Evolutionary conservation across 2,888 invertebrate genomes (phyloP), one percentile per base, ranked within the genome.

Genomic region (Campoplex nolae): DNA sequence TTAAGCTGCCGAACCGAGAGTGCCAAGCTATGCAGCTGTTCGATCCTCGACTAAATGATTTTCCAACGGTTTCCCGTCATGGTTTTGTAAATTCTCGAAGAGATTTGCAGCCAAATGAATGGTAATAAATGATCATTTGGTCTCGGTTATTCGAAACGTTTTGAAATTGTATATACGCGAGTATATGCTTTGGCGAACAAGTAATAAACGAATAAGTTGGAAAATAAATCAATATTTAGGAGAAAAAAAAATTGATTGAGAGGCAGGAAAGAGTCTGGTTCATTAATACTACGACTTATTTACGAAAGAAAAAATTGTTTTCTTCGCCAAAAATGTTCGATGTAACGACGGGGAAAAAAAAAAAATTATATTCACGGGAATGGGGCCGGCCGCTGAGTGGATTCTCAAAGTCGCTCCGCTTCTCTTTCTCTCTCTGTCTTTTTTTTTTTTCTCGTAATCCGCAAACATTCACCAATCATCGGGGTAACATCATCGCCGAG

Each of bases 401-500:
- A 81, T n/a, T 28, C 45, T 35, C 32, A 38, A 58, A 48, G 35
- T 45, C 23, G 68, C 67, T 45, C 23, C 16, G 51, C 45, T 74
- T 58, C 54, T 67, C 48, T 51, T 74, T 58, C 54, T 67, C 48
- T 51, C 67, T 23, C 23, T 67, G 38, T 51, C 67, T 35, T 28
- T 18, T 65, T 65, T 28, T 32, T 62, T 62, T 51, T 35, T 78
- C 74, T 51, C 68, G 54, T 65, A 81, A 87, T 81, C 56, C 83
- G 58, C 80, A 87, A 87, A 84, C 86, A 87, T 81, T 82, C 84
- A 84, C 87, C 77, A 84, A 87, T 87, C 84, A 87, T 87, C 86
- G 84, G 13, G 35, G 67, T 23, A 81, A 77, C 84, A 84, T 86
- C 86, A 84, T 81, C 86, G 75, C 18, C 65, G 62, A 32, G 42